Conservation (phyloP, 1,140 invertebrate genomes). For the Himalopsyche phryganea region DNA sequence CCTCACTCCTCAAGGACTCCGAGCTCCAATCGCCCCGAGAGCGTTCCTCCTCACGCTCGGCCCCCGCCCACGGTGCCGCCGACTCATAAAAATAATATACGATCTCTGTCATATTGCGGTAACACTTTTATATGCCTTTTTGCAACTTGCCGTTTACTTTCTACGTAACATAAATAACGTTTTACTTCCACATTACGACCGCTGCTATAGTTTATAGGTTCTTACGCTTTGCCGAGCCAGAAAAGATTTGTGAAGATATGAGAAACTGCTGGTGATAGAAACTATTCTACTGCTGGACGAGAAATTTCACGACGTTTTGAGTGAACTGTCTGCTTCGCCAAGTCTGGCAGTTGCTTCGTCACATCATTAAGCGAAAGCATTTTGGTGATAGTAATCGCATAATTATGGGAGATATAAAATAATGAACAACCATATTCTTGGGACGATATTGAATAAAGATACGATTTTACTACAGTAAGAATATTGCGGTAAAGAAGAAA, state of each 20-base stretch:
- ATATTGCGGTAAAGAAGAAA: too few relatives aligned
- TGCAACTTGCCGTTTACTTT: constrained; percentile 34
- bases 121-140: constrained; percentile 35
- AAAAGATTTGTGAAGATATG: constrained; percentile 30
- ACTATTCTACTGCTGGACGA: not conserved
- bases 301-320: too few relatives aligned
- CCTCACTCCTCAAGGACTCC: too few relatives aligned
- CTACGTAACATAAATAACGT: constrained; percentile 34
- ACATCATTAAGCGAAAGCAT: too few relatives aligned
- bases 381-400: too few relatives aligned
- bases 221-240: constrained; percentile 15
- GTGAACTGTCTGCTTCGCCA: too few relatives aligned
- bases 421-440: too few relatives aligned
- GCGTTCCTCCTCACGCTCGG: constrained; percentile 1
- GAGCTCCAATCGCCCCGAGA: constrained; percentile 13
- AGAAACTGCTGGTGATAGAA: constrained; percentile 8
- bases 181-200: constrained; percentile 34
- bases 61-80: constrained; percentile 25
- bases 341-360: too few relatives aligned
- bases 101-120: constrained; percentile 35
- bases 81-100: constrained; percentile 36
- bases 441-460: too few relatives aligned
- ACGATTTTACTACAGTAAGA: too few relatives aligned
- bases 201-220: constrained; percentile 32
- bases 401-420: too few relatives aligned